Percentiles rank a stretch among this genome's conserved stretches.
These are phyloP conservation scores for Cryptosula pallasiana DNA, from an alignment of 2,888 invertebrate species.

Conservation along the genomic window DNA sequence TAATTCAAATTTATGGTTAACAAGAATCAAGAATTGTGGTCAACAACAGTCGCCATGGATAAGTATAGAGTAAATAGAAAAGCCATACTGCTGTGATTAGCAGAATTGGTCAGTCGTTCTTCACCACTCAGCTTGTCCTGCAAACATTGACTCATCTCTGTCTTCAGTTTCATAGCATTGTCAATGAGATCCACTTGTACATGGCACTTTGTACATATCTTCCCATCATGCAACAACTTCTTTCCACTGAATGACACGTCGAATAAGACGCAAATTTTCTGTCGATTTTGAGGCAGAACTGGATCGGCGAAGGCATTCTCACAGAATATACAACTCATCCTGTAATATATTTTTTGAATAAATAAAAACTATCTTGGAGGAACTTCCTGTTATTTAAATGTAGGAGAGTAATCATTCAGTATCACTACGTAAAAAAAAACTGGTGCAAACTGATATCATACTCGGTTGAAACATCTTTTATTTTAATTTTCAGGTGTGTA, in stretches of 20 bases:
- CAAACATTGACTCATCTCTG: conserved; percentile 21
- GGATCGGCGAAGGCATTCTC: conserved; percentile 6
- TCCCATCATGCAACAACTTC: conserved; percentile 15
- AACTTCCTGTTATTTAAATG: no score
- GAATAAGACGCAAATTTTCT: conserved; percentile 12
- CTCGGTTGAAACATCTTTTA: no score
- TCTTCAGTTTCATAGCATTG: conserved; percentile 14
- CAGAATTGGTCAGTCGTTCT: not conserved
- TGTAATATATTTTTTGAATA: no score
- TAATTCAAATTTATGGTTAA: no score
- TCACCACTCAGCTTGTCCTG: conserved; percentile 5
- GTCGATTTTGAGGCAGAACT: conserved; percentile 6
- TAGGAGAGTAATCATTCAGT: no score
- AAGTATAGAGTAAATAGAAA: no score
- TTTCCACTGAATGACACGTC: conserved; percentile 14
- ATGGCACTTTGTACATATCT: conserved; percentile 7
- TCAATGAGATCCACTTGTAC: conserved; percentile 17
- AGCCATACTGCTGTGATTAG: not conserved
- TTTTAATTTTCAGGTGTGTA: no score
- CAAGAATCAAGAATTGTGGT: no score
- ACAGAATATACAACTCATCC: conserved; percentile 21
- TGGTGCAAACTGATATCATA: no score
- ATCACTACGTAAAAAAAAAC: no score
- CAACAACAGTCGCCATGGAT: no score
- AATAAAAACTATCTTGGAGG: no score